Conservation (phyloP, 2,113 vertebrate genomes). For the Sturnus vulgaris region DNA sequence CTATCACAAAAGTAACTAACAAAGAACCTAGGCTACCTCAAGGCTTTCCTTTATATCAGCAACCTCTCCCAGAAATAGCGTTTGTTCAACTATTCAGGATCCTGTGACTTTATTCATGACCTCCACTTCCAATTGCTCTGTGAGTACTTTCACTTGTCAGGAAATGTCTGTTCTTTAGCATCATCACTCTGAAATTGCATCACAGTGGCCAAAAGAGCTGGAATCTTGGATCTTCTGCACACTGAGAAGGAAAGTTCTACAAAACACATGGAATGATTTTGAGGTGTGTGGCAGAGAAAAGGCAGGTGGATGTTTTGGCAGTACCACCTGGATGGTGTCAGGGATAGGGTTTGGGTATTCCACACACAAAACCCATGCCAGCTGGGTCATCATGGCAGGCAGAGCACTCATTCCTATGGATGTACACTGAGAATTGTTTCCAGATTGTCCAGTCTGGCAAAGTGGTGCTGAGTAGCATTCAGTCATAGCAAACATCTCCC, state of each 20-base stretch:
- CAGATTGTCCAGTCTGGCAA: background rate
- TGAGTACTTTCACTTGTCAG: background rate
- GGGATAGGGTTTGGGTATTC: background rate
- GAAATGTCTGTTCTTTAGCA: background rate
- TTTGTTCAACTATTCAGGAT: background rate
- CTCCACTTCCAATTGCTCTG: background rate
- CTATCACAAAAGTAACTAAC: background rate
- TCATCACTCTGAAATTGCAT: background rate
- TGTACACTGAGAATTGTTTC: background rate
- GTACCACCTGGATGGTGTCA: background rate
- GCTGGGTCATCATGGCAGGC: background rate
- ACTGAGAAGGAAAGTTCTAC: background rate
- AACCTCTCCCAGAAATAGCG: background rate
- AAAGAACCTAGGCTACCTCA: background rate
- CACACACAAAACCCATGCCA: background rate
- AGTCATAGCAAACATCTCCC: background rate
- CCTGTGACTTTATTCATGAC: background rate
- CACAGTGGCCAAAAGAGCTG: background rate
- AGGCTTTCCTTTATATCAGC: background rate
- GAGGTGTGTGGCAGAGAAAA: background rate
- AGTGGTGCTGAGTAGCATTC: background rate
- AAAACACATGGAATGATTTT: background rate
- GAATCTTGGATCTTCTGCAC: background rate
- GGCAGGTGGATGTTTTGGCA: background rate
- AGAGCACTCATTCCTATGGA: background rate